These are phyloP conservation scores for Prunella himalayana DNA, from an alignment of 2,113 vertebrate species.

Conservation along the genomic window DNA sequence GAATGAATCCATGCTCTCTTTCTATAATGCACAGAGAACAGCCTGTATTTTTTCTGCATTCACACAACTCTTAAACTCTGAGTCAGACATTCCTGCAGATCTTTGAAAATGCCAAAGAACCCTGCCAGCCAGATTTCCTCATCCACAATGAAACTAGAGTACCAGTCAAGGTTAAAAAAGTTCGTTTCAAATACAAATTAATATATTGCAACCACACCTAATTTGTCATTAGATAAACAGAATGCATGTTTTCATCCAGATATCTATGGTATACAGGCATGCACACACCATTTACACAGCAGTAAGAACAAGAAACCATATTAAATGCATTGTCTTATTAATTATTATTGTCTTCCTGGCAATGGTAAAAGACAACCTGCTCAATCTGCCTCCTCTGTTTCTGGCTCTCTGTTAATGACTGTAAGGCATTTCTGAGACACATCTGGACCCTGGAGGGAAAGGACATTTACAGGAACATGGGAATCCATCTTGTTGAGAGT, in stretches of 20 bases:
- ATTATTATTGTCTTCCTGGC: neutral
- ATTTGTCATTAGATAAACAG: neutral
- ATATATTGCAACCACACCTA: neutral
- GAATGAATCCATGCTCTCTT: neutral
- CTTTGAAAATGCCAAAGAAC: neutral
- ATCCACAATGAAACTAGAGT: neutral
- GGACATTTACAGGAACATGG: neutral
- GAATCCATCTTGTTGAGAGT: neutral
- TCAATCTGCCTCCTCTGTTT: neutral
- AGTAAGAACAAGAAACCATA: neutral
- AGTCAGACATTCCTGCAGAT: neutral
- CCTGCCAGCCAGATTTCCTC: neutral
- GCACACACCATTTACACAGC: neutral
- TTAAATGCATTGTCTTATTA: neutral
- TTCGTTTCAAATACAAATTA: neutral
- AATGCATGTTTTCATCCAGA: neutral
- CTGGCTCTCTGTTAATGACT: neutral
- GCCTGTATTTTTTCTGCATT: rapidly evolving
- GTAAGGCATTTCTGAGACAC: neutral
- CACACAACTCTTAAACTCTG: rapidly evolving
- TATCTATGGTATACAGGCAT: neutral
- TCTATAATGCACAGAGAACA: neutral
- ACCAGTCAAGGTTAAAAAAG: neutral
- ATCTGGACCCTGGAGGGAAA: neutral
- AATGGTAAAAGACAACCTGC: neutral